These are phyloP conservation scores for Scaptomyza reducta DNA, from an alignment of 2,888 invertebrate genomes.

Conservation along the genomic window DNA sequence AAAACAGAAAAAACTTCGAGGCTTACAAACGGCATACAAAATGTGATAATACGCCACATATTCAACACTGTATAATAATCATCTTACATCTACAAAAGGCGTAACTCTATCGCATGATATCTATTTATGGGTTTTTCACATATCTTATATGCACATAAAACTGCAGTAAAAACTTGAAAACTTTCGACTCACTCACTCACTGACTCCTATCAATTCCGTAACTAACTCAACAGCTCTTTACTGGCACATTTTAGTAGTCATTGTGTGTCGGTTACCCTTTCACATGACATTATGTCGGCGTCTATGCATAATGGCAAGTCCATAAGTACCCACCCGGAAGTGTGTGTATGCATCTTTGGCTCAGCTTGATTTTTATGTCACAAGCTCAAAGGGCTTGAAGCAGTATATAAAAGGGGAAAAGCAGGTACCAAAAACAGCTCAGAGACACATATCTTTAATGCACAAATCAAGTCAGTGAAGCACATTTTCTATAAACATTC, in stretches of 20 bases:
- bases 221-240: conserved; percentile 51
- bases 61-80: not conserved
- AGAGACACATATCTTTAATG: conserved; percentile 65
- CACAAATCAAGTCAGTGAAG: conserved; percentile 76
- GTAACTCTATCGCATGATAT: conserved; percentile 3
- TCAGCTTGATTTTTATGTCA: conserved; percentile 59
- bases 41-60: no score
- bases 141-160: conserved; percentile 14
- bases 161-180: conserved; percentile 33
- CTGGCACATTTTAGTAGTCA: conserved; percentile 67
- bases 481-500: conserved; percentile 80
- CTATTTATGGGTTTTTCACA: not conserved
- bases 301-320: conserved; percentile 39
- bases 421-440: conserved; percentile 49
- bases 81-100: not conserved
- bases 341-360: conserved; percentile 20
- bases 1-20: no score
- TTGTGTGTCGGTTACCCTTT: conserved; percentile 67
- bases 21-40: not conserved
- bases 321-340: conserved; percentile 56
- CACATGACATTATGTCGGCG: conserved; percentile 62
- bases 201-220: conserved; percentile 20
- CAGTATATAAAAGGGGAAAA: not conserved
- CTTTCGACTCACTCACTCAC: conserved; percentile 12
- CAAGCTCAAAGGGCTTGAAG: conserved; percentile 30